Percentiles rank a stretch among this genome's conserved stretches.
Conservation (phyloP, 2,797 vertebrate species). For the Tauraco hartlaubi region DNA sequence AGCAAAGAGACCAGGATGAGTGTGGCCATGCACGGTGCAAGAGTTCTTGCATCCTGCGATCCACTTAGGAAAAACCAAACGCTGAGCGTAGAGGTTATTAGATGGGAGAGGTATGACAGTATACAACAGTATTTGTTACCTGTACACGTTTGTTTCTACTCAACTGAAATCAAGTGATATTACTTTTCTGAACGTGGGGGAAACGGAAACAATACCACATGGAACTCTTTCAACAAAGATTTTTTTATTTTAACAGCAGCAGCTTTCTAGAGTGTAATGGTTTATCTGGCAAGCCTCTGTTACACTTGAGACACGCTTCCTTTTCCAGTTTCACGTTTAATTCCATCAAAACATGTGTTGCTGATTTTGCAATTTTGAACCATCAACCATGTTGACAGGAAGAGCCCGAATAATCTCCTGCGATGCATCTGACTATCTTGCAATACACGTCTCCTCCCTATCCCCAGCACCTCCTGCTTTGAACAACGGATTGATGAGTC, state of each 20-base stretch:
- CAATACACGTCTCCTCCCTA: neutral
- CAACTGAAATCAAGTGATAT: neutral
- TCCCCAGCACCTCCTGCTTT: accelerated
- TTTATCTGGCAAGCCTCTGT: conserved; percentile 23
- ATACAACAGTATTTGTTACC: neutral
- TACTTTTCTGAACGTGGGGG: neutral
- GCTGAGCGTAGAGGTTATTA: neutral
- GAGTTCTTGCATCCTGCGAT: neutral
- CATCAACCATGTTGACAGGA: accelerated
- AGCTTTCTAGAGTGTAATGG: neutral
- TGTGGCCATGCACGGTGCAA: neutral
- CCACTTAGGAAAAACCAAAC: neutral
- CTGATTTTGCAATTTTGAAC: neutral
- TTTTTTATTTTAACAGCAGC: conserved; percentile 1
- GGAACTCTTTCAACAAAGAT: neutral
- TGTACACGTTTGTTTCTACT: neutral
- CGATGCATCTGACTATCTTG: no score
- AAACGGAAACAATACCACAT: neutral
- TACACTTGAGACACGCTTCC: neutral
- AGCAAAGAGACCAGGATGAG: neutral
- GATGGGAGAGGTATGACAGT: neutral
- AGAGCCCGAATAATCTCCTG: neutral
- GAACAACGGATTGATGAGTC: neutral
- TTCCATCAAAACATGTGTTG: conserved; percentile 12
- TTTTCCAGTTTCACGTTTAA: conserved; percentile 4